phyloP scores from a whole-genome alignment of 2,113 vertebrate genomes.

The Caranx ignobilis region DNA sequence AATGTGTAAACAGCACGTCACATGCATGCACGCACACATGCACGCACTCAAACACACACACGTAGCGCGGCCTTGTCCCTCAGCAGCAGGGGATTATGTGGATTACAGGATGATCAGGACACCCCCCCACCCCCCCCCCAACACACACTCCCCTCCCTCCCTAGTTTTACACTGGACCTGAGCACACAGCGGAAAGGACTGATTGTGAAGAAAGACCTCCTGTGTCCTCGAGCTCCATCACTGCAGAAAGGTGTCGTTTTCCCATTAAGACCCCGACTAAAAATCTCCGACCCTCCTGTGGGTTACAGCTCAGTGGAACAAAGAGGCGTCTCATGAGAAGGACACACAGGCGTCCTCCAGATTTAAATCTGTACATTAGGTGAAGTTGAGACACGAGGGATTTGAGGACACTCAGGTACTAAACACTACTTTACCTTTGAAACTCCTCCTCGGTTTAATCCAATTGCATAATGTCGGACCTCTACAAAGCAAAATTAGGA shows the following conservation, averaged over 20 bases:
- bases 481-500: constrained; percentile 31
- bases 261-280: constrained; percentile 38
- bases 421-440: constrained; percentile 45
- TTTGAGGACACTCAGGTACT: constrained; percentile 50
- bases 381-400: constrained; percentile 50
- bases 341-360: constrained; percentile 43
- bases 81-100: constrained; percentile 82
- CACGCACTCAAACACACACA: constrained; percentile 51
- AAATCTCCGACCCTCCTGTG: constrained; percentile 43
- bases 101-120: constrained; percentile 83
- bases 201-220: constrained; percentile 72
- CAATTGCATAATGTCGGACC: constrained; percentile 35
- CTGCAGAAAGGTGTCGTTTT: constrained; percentile 68
- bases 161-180: constrained; percentile 61
- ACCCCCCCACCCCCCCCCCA: constrained; percentile 42
- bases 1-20: constrained; percentile 66
- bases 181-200: constrained; percentile 48
- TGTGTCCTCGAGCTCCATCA: constrained; percentile 58
- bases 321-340: constrained; percentile 73
- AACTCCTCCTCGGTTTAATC: constrained; percentile 31
- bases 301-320: constrained; percentile 56
- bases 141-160: neutral
- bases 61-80: constrained; percentile 65
- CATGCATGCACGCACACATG: constrained; percentile 39
- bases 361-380: constrained; percentile 51